These are phyloP conservation scores for Actinemys pallida DNA, from an alignment of 2,113 vertebrate genomes.

Conservation along the genomic window DNA sequence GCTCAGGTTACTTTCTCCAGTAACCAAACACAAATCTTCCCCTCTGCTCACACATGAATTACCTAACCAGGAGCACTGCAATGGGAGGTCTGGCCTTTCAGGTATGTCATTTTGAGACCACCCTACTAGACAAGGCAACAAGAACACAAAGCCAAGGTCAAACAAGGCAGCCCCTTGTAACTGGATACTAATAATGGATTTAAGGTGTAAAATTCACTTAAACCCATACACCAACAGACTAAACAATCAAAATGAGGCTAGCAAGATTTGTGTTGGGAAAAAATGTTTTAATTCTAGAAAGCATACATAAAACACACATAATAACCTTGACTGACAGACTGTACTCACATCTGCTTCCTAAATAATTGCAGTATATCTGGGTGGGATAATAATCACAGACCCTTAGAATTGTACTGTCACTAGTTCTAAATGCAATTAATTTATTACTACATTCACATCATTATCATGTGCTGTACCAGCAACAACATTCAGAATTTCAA, in stretches of 20 bases:
- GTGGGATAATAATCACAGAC: slow-evolving; percentile 77
- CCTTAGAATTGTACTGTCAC: slow-evolving; percentile 58
- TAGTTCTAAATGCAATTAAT: neutral
- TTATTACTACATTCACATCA: neutral
- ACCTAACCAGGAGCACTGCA: slow-evolving; percentile 72
- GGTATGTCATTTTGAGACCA: slow-evolving; percentile 89
- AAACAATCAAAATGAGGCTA: slow-evolving; percentile 89
- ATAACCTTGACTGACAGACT: slow-evolving; percentile 75
- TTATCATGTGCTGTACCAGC: neutral
- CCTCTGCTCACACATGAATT: slow-evolving; percentile 75
- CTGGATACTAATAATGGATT: slow-evolving; percentile 90
- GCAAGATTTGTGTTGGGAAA: slow-evolving; percentile 83
- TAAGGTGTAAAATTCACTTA: slow-evolving; percentile 89
- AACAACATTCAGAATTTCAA: slow-evolving; percentile 6
- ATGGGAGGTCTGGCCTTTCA: slow-evolving; percentile 83
- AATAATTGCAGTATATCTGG: slow-evolving; percentile 77
- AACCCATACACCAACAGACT: slow-evolving; percentile 87
- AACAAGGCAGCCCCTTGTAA: slow-evolving; percentile 82
- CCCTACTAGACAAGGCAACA: slow-evolving; percentile 86
- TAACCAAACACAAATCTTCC: slow-evolving; percentile 79
- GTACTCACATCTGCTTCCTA: slow-evolving; percentile 81
- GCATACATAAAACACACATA: slow-evolving; percentile 81
- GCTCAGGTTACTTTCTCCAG: slow-evolving; percentile 71
- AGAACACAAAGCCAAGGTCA: slow-evolving; percentile 84
- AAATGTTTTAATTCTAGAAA: slow-evolving; percentile 82